Percentiles rank a stretch among this genome's conserved stretches.
phyloP scores from a whole-genome alignment of 2,113 vertebrate genomes.

The Stigmatopora argus region DNA sequence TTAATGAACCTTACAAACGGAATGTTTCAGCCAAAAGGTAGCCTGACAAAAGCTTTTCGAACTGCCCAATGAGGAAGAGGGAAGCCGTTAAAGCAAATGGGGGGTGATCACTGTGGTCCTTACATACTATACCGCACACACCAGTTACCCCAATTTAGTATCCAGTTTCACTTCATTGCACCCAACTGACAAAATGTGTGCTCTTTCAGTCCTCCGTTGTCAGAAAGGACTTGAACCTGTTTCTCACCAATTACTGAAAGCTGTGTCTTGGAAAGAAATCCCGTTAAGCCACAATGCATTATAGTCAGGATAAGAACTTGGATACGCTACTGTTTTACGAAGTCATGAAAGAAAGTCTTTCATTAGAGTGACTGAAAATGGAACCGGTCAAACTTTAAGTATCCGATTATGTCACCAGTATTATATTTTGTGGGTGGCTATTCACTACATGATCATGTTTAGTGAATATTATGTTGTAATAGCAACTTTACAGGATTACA shows the following conservation, averaged over 20 bases:
- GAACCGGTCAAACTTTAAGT: slow-evolving; percentile 36
- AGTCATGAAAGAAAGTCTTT: slow-evolving; percentile 27
- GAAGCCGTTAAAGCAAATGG: slow-evolving; percentile 37
- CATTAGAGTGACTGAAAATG: slow-evolving; percentile 23
- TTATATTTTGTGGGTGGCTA: not conserved
- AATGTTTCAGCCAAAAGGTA: slow-evolving; percentile 22
- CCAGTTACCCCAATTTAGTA: slow-evolving; percentile 40
- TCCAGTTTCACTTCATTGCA: slow-evolving; percentile 53
- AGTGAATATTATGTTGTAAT: not conserved
- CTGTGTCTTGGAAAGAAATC: slow-evolving; percentile 27
- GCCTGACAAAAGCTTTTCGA: slow-evolving; percentile 14
- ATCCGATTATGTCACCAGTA: slow-evolving; percentile 13
- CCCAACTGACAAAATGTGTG: slow-evolving; percentile 47
- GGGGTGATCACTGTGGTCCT: slow-evolving; percentile 37
- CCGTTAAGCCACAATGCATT: slow-evolving; percentile 22
- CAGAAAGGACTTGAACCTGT: slow-evolving; percentile 32
- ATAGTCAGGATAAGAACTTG: slow-evolving; percentile 32
- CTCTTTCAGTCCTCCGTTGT: slow-evolving; percentile 38
- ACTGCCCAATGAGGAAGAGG: slow-evolving; percentile 12
- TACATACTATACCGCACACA: slow-evolving; percentile 22
- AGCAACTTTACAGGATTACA: not conserved
- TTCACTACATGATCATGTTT: slow-evolving; percentile 1
- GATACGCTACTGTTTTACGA: slow-evolving; percentile 29
- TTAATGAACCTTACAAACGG: slow-evolving; percentile 22
- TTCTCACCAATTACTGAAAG: slow-evolving; percentile 54